These are phyloP conservation scores for Acromyrmex heyeri DNA, from an alignment of 1,140 invertebrate species.

Conservation along the genomic window DNA sequence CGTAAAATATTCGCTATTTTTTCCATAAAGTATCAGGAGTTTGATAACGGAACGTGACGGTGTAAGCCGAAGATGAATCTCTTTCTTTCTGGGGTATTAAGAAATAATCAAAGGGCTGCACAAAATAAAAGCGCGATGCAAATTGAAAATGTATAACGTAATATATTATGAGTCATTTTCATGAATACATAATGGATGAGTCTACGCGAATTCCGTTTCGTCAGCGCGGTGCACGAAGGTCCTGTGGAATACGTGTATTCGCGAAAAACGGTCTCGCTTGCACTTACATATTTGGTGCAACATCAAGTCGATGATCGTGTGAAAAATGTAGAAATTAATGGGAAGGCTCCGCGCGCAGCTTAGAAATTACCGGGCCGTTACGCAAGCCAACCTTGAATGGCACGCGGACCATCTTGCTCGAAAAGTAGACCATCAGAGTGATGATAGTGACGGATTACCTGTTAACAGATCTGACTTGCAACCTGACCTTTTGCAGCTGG, in stretches of 20 bases:
- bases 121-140: slow-evolving; percentile 12
- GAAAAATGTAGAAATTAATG: slow-evolving; percentile 60
- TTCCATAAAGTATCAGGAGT: background rate
- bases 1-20: background rate
- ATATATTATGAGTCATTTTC: slow-evolving; percentile 45
- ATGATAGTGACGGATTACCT: slow-evolving; percentile 51
- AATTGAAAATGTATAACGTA: slow-evolving; percentile 48
- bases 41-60: background rate
- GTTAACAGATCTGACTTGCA: slow-evolving; percentile 52
- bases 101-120: background rate
- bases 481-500: slow-evolving; percentile 50
- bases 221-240: slow-evolving; percentile 22
- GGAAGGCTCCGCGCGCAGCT: slow-evolving; percentile 35
- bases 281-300: slow-evolving; percentile 29
- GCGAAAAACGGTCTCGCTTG: slow-evolving; percentile 21
- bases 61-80: background rate
- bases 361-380: slow-evolving; percentile 41
- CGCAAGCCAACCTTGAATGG: slow-evolving; percentile 51
- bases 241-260: background rate
- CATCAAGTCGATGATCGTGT: slow-evolving; percentile 36
- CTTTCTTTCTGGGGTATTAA: background rate
- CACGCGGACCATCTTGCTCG: slow-evolving; percentile 49
- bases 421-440: slow-evolving; percentile 47
- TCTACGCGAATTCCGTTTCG: slow-evolving; percentile 28
- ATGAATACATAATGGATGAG: slow-evolving; percentile 47